A percentile compares a stretch with the other conserved stretches of the same genome.
These are phyloP conservation scores for Schizopygopsis pylzovi DNA, from an alignment of 2,797 vertebrate species.

Conservation along the genomic window DNA sequence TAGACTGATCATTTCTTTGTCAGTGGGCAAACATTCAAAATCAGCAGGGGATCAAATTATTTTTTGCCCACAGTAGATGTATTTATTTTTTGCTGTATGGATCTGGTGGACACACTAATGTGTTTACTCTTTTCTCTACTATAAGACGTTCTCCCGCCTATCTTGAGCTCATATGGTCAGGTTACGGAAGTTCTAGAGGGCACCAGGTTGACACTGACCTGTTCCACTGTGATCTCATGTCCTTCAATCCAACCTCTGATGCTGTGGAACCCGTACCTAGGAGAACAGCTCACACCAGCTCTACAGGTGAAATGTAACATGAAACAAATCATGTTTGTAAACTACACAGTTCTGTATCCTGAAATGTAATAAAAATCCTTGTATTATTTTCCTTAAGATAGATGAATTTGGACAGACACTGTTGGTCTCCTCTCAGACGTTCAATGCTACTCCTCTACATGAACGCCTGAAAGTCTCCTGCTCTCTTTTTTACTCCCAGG, in stretches of 20 bases:
- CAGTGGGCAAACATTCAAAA: too few species aligned
- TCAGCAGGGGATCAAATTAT: too few species aligned
- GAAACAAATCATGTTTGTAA: background rate
- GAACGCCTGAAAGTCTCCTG: constrained; percentile 25
- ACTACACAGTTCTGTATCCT: background rate
- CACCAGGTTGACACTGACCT: background rate
- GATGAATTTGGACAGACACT: constrained; percentile 13
- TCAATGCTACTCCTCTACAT: constrained; percentile 6
- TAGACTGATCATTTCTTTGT: too few species aligned
- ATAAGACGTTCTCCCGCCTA: background rate
- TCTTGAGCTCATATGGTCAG: background rate
- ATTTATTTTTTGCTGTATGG: too few species aligned
- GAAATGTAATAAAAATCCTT: background rate
- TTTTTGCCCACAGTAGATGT: too few species aligned
- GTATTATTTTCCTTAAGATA: background rate
- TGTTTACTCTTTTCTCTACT: background rate
- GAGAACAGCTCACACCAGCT: background rate
- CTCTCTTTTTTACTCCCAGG: constrained; percentile 11
- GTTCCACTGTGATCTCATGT: constrained; percentile 18
- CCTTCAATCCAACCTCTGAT: constrained; percentile 12
- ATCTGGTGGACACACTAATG: background rate
- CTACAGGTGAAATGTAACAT: background rate
- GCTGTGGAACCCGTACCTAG: constrained; percentile 1
- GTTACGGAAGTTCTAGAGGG: constrained; percentile 27
- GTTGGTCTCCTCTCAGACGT: constrained; percentile 35